Conservation (phyloP, 2,113 vertebrate species). For the Lates calcarifer region DNA sequence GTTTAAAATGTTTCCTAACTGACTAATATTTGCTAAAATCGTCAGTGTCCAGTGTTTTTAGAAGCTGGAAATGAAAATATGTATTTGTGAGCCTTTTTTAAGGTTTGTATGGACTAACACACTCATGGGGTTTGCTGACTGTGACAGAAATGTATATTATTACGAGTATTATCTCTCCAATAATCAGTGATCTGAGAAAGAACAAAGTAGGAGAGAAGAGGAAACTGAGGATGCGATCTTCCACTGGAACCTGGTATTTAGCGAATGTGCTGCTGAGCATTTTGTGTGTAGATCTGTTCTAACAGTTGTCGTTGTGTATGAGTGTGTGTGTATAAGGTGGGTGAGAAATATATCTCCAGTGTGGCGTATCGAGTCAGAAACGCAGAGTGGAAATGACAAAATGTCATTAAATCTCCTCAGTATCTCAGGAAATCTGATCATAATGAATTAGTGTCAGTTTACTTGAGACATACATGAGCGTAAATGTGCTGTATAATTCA, state of each 20-base stretch:
- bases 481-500: background rate
- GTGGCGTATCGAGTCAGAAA: background rate
- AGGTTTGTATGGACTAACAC: too few species aligned
- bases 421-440: background rate
- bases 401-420: background rate
- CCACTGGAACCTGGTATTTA: background rate
- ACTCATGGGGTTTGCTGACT: too few species aligned
- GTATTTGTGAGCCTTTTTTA: too few species aligned
- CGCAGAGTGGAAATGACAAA: background rate
- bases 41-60: too few species aligned
- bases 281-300: background rate
- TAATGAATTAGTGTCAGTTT: background rate
- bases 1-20: too few species aligned
- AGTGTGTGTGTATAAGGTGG: background rate
- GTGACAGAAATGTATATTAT: too few species aligned
- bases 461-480: background rate
- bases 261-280: background rate
- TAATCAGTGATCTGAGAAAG: too few species aligned
- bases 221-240: background rate
- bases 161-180: too few species aligned
- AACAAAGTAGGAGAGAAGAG: background rate
- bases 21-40: too few species aligned
- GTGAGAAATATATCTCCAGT: background rate
- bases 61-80: too few species aligned
- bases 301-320: background rate